phyloP scores from a whole-genome alignment of 2,888 invertebrate genomes.

The Ornithoptera priamus region DNA sequence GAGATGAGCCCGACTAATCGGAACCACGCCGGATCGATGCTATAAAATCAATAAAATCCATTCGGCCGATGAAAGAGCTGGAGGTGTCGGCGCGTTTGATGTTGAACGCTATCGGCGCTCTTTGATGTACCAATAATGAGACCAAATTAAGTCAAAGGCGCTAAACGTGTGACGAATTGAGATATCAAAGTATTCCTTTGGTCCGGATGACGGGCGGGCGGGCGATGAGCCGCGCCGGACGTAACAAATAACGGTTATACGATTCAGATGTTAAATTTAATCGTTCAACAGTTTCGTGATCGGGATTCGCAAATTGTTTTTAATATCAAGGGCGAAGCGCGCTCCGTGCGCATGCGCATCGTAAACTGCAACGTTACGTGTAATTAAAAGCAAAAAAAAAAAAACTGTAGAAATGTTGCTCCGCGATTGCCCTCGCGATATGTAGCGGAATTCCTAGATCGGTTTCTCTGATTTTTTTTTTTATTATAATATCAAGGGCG shows the following conservation, averaged over 20 bases:
- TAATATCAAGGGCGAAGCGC: conserved; percentile 17
- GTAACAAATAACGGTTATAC: conserved; percentile 8
- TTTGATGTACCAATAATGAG: conserved; percentile 75
- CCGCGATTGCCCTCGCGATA: too few relatives aligned
- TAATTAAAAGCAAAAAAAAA: background rate
- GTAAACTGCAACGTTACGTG: background rate
- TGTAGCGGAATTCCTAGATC: conserved; percentile 3
- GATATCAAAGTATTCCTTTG: conserved; percentile 74
- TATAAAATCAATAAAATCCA: conserved; percentile 79
- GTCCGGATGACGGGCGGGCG: conserved; percentile 51
- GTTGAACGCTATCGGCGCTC: conserved; percentile 62
- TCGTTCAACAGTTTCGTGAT: conserved; percentile 17
- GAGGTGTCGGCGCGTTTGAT: conserved; percentile 62
- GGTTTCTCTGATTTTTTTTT: background rate
- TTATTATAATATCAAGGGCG: conserved; percentile 5
- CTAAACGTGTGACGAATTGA: conserved; percentile 77
- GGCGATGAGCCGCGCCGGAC: conserved; percentile 29
- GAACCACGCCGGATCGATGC: conserved; percentile 52
- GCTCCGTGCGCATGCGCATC: background rate
- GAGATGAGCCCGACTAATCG: conserved; percentile 68
- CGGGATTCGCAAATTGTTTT: conserved; percentile 12
- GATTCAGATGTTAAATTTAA: conserved; percentile 9
- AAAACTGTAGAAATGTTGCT: background rate
- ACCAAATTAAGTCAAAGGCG: conserved; percentile 76
- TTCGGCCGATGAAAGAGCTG: conserved; percentile 39